Base-by-base conservation (phyloP, 2,797 vertebrate species). In the Pantherophis vulpinus region DNA sequence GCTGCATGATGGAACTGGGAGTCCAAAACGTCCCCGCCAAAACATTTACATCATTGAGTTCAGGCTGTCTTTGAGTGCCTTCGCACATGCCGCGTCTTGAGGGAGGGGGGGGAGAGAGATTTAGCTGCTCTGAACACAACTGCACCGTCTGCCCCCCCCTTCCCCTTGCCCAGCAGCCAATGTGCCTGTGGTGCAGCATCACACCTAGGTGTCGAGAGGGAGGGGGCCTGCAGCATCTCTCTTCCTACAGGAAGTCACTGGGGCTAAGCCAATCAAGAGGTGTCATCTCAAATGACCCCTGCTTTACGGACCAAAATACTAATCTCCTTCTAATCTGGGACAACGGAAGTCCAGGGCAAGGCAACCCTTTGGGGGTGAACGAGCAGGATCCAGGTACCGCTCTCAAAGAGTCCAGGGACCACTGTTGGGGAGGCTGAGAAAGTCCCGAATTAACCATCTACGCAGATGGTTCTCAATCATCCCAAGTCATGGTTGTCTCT, bases 381-480 rank as follows among this genome's bases (percentile, higher is more conserved):
- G 11, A 2, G 6, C 37, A 16, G 56, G 56, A 3, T 92, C 93
- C 95, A 93, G 42, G 66, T 37, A 87, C 13, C 27, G 93, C 93
- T 95, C 95, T n/a, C 54, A 2, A 25, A 63, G 47, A 93, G 66
- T 92, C 94, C 94, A 93, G 51, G 74, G 37, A 88, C 23, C 23
- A 93, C 94, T 95, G 94, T 83, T 60, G 18, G 42, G 32, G 27
- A 32, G 23, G 70, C 94, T 94, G 92, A 86, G 6, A 66, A 97
- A 95, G 94, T n/a, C 94, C 96, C 94, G 91, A 95, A 95, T 91
- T 94, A 11, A 18, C 61, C 37, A 0, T 32, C n/a, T 14, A 7
- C 29, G 5, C 63, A n/a, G 14, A 32, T 7, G 47, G 47, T 32
- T 70, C 63, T 70, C 63, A 2, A 70, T 32, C 63, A 9, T 18